Base-by-base conservation (phyloP, 1,140 invertebrate genomes). In the Daktulosphaira vitifoliae region DNA sequence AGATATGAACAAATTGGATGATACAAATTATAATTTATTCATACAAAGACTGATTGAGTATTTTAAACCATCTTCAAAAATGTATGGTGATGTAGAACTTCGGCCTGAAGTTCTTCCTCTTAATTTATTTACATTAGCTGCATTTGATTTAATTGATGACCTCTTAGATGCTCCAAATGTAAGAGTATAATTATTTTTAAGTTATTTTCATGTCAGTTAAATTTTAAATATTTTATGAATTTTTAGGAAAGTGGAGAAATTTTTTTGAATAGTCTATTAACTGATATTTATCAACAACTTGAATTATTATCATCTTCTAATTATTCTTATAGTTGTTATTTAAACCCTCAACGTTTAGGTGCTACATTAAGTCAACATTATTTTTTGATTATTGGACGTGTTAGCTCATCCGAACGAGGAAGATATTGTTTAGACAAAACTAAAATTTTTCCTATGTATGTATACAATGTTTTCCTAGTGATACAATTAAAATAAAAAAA, bases 321-420 rank as follows among this genome's bases (percentile, higher is more conserved):
- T 46, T 62, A 62, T 62, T 62, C 56, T 46, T 87, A 92, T 71
- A 89, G 95, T 72, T 90, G 89, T 69, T 76, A 94, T 1, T 88
- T 97, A 67, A 93, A 89, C 74, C 91, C 92, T 0, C 83, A 86
- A 66, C 87, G 90, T 72, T 84, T 97, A 78, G 81, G 83, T 52
- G 90, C 85, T 68, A 93, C 90, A 5, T 86, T 92, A 73, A 90
- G 89, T 73, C 91, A 95, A 74, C 87, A 88, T 74, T 97, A 97
- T 77, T 98, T 97, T 74, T 77, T 97, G 2, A 90, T 95, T 71
- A 82, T 97, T 52, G 94, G 93, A 1, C 85, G 89, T 68, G 78
- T 96, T 62, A 90, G 86, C 66, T 84, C 85, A 50, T 82, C 82
- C n/a, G 77, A 78, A 39, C 81, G 82, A 51, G 92, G 92, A 1